Evolutionary conservation across 2,888 invertebrate genomes (phyloP), one percentile per base, ranked within the genome.

Genomic region (Sepioteuthis lessoniana): DNA sequence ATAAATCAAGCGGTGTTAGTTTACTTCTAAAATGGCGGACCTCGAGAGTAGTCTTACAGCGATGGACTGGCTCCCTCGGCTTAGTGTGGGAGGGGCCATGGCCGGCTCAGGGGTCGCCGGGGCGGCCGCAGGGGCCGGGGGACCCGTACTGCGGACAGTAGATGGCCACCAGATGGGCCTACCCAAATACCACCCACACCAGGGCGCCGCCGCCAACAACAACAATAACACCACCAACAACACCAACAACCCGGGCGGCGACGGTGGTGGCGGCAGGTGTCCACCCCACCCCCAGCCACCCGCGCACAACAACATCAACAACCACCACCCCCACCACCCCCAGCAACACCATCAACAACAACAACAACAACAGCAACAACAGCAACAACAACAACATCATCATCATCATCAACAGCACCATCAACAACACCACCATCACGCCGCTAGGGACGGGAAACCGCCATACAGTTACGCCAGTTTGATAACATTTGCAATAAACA

Each of bases 401-500:
- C 94, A 94, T 37, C 91, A n/a, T 16, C 91, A 42, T 19, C 38
- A 28, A 28, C 91, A 42, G 10, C 91, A 42, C 0, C 91, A 92
- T 8, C 92, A 92, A 46, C 92, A 92, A 21, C 92, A 92, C 47
- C 92, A 92, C 42, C 92, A 42, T 47, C 92, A 92, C 92, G 92
- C 91, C 42, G 92, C 90, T 42, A 97, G 96, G 96, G 97, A 97
- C 95, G 97, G 97, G 94, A 97, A 97, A 95, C 97, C 97, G 5
- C 97, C 97, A 21, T 97, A 97, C 96, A 98, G 98, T 96, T 98
- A 98, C 97, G 98, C 98, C 91, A 98, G 98, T 96, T 98, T 98
- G 97, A 98, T 98, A 95, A 97, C 98, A 95, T 97, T 98, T 95
- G 98, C 98, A 16, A 98, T 98, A 96, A 97, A 97, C 96, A 98